phyloP scores from a whole-genome alignment of 2,113 vertebrate genomes.

The Oncorhynchus masou region DNA sequence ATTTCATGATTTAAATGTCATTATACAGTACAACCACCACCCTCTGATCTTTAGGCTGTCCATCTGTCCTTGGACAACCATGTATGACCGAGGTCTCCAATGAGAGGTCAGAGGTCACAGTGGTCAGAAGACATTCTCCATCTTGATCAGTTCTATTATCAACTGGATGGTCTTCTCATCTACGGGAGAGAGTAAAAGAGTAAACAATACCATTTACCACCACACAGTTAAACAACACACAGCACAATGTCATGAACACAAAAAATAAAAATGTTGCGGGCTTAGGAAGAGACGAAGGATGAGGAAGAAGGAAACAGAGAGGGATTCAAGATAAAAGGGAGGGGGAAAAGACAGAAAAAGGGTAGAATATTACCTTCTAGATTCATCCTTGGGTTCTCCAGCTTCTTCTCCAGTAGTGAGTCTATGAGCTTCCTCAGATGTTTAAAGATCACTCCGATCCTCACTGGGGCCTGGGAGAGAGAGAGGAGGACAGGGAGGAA shows the following conservation, averaged over 20 bases:
- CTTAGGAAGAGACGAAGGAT: neutral
- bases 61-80: neutral
- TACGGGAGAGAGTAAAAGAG: conserved; percentile 53
- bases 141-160: conserved; percentile 90
- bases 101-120: neutral
- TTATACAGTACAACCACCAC: neutral
- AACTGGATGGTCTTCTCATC: conserved; percentile 88
- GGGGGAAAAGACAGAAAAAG: neutral
- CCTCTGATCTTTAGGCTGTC: neutral
- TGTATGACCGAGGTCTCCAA: neutral
- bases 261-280: neutral
- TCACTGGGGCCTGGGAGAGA: conserved; percentile 85
- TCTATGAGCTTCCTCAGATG: conserved; percentile 92
- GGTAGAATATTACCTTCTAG: conserved; percentile 82
- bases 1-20: neutral
- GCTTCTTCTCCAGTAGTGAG: conserved; percentile 87
- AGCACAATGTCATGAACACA: neutral
- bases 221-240: neutral
- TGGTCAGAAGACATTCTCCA: conserved; percentile 71
- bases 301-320: neutral
- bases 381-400: conserved; percentile 91
- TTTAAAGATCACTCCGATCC: conserved; percentile 98
- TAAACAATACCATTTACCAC: neutral
- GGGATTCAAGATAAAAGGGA: neutral
- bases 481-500: neutral